Conservation (phyloP, 1,140 invertebrate genomes). For the Philopotamus ludificatus region DNA sequence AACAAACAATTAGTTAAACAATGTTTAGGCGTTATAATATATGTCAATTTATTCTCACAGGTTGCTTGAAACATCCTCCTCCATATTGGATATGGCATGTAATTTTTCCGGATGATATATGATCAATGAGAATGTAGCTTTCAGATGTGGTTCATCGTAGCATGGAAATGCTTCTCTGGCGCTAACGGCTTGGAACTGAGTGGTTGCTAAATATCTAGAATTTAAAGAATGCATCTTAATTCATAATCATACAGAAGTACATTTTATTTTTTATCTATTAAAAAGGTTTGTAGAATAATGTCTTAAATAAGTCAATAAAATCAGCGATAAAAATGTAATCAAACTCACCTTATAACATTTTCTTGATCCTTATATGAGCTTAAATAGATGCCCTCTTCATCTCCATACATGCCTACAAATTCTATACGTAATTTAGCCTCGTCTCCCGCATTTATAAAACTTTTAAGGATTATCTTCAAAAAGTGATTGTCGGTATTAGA, state of each 20-base stretch:
- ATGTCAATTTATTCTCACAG: conserved; percentile 51
- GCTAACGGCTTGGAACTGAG: conserved; percentile 85
- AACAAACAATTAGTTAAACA: too few relatives aligned
- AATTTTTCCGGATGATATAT: conserved; percentile 68
- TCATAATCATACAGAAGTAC: neutral
- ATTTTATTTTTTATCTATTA: neutral
- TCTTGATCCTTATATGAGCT: conserved; percentile 45
- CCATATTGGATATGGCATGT: conserved; percentile 38
- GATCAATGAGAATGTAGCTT: conserved; percentile 80
- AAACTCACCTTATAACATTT: neutral
- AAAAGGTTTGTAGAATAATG: neutral
- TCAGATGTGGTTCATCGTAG: conserved; percentile 91
- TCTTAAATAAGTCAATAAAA: neutral
- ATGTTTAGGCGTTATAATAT: too few relatives aligned
- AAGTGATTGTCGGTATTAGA: neutral
- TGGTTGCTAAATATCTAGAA: conserved; percentile 71
- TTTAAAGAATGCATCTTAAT: conserved; percentile 36
- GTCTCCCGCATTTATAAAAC: neutral
- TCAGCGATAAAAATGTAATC: neutral
- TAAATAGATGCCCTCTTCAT: conserved; percentile 52
- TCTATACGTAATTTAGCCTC: conserved; percentile 45
- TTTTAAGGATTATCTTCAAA: neutral
- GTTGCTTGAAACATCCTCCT: neutral
- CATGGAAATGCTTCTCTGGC: conserved; percentile 91
- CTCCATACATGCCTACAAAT: conserved; percentile 45